Base-by-base conservation (phyloP, 1,140 invertebrate species). In the Pachypsylla venusta region DNA sequence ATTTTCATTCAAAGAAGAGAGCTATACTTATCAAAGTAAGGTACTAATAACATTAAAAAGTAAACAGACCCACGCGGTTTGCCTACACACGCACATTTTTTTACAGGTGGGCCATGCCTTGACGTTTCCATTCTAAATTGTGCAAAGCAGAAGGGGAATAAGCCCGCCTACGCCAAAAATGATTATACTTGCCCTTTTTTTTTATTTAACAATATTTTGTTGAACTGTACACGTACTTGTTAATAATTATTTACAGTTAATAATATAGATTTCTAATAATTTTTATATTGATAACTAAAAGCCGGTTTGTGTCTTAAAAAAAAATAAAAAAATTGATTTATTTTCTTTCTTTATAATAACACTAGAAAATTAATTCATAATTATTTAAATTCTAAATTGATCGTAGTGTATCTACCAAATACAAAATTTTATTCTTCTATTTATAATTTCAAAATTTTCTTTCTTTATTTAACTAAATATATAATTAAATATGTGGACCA, bases 221-320 rank as follows among this genome's bases (percentile, higher is more conserved):
- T 19, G 7, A 48, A 48, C 42, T 48, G 7, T 48, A 7, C n/a
- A n/a, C 42, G 42, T 48, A 48, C 42, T 48, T 48, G 42, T 10
- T 35, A 48, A 48, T 22, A 48, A 48, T 48, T 48, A 48, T 48
- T n/a, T 19, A 19, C 42, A 48, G 42, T 19, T 48, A 48, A 48
- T 48, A n/a, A n/a, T n/a, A n/a, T n/a, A 48, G n/a, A 48, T 5
- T 5, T 48, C 7, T 10, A 35, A 35, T 22, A 48, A 48, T 48
- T 48, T 19, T 19, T 19, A 35, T 19, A 19, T n/a, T 48, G n/a
- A 48, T 48, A 48, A 5, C 42, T 3, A 48, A 48, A 48, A 7
- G 42, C 42, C 42, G 42, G 42, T 48, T n/a, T 48, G 42, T 48
- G 42, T 48, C 42, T 48, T 48, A 48, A 48, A 35, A 35, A 35